These are phyloP conservation scores for Vulpes vulpes DNA, from an alignment of 2,113 vertebrate species.

Conservation along the genomic window DNA sequence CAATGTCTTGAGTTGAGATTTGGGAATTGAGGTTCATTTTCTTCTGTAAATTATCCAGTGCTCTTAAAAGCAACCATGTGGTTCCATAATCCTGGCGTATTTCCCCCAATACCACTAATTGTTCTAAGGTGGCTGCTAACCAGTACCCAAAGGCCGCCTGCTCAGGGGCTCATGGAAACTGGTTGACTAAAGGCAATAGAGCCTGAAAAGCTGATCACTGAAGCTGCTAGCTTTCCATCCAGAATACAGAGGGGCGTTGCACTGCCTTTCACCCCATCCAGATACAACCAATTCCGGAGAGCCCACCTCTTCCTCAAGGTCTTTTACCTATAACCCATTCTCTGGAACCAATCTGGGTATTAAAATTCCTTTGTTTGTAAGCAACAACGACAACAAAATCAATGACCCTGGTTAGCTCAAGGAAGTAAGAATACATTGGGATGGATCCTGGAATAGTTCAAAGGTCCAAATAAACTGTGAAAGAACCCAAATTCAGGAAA, in stretches of 20 bases:
- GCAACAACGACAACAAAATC: neutral
- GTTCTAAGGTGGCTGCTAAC: neutral
- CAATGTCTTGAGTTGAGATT: neutral
- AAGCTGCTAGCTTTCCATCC: neutral
- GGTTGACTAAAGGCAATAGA: neutral
- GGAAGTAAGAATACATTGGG: conserved; percentile 11
- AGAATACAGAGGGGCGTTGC: neutral
- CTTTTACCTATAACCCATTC: neutral
- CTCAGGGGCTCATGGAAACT: neutral
- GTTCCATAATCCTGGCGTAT: neutral
- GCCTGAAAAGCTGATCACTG: neutral
- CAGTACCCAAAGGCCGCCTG: neutral
- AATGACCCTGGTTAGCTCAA: neutral
- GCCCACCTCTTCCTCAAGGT: neutral
- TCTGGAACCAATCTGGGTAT: neutral
- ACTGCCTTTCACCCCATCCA: neutral
- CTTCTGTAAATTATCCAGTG: neutral
- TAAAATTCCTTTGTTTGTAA: neutral
- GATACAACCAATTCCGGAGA: neutral
- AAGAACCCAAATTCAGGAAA: conserved; percentile 26
- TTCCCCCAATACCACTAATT: neutral
- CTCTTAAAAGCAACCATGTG: neutral
- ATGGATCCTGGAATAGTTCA: neutral
- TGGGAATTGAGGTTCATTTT: neutral
- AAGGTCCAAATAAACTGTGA: neutral